Conservation (phyloP, 2,797 vertebrate species). For the Leptodon cayanensis region DNA sequence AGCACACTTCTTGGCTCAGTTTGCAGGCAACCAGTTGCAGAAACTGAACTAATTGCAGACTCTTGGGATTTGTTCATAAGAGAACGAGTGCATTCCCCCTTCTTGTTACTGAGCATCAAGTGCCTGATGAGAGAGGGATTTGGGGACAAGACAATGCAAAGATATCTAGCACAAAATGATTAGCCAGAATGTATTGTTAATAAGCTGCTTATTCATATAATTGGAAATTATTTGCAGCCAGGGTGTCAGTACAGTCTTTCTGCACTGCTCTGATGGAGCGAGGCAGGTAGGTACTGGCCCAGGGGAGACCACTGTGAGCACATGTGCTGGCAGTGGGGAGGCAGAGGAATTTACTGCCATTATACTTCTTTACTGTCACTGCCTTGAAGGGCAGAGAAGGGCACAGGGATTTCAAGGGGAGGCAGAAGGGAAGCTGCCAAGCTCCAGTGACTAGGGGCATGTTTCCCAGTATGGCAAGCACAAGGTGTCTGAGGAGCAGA, state of each 20-base stretch:
- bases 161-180: conserved; percentile 46
- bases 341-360: neutral
- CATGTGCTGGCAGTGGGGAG: neutral
- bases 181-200: conserved; percentile 50
- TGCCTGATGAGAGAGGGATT: conserved; percentile 64
- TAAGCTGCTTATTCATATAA: conserved; percentile 61
- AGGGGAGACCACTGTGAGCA: neutral
- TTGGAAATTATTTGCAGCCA: conserved; percentile 43
- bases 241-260: neutral
- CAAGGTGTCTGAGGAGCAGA: neutral
- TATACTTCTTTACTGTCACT: neutral
- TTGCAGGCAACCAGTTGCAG: neutral
- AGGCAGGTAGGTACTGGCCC: neutral
- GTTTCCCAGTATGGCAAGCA: neutral
- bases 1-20: neutral
- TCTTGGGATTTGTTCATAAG: neutral
- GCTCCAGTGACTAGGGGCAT: neutral
- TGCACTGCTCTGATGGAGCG: conserved; percentile 30
- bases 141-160: conserved; percentile 43
- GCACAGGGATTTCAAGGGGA: neutral
- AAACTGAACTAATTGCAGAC: conserved; percentile 3
- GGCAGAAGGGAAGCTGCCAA: neutral
- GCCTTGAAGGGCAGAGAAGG: conserved; percentile 19
- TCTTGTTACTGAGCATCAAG: conserved; percentile 35
- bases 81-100: neutral